Evolutionary conservation across 2,797 vertebrate genomes (phyloP), one percentile per base, ranked within the genome.

Genomic region (Perodicticus potto): DNA sequence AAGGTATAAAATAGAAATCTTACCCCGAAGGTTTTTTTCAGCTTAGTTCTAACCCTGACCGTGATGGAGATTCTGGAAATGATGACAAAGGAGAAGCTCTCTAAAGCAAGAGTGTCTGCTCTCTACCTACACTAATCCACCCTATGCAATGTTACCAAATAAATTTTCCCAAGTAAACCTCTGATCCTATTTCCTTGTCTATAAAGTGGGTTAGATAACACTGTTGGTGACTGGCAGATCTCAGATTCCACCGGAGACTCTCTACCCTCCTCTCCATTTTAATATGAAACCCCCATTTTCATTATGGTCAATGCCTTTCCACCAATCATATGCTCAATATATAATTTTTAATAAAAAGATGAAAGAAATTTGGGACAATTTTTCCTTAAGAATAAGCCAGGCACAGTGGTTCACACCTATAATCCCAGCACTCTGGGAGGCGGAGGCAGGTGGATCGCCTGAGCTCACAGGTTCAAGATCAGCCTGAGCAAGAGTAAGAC

Each of bases 11-110:
- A 93, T 2, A 91, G 59, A 93, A 89, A 92, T 86, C 37, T 89
- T 40, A 89, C 25, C 22, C 25, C 65, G 29, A 93, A 96, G 49
- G 37, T 17, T 78, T 77, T n/a, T 22, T 78, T 55, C 67, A 86
- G 91, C 73, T 96, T 91, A 93, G 34, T 91, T 95, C 25, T 96
- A 94, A 93, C 7, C 13, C 37, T 91, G 81, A 92, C 40, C 70
- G 59, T 91, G 63, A 92, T 77, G 13, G 90, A 70, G 78, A 83
- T 53, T 86, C 74, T 95, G 37, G 82, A 92, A 97, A 97, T 8
- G 45, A 72, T 70, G 32, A 91, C 73, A 93, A 89, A 94, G 61
- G 53, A 86, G 34, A 61, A 65, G 40, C 29, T 92, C 86, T 96
- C 45, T 91, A 34, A 69, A 49, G 32, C 45, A 88, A 82, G 37